Evolutionary conservation across 2,888 invertebrate genomes (phyloP).

Genomic region (Mimas tiliae): DNA sequence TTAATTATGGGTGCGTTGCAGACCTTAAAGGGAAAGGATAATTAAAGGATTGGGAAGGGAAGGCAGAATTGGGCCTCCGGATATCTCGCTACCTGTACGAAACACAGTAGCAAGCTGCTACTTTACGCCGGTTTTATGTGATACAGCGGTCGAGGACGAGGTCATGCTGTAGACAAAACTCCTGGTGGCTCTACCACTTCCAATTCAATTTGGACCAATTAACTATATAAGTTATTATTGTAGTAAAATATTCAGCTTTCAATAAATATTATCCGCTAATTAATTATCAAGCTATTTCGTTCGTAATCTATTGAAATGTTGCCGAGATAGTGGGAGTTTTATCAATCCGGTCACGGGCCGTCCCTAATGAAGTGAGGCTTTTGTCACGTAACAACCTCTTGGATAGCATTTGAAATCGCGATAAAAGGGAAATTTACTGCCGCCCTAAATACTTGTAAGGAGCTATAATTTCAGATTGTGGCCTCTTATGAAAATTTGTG

Average conservation of each 20-base stretch:
- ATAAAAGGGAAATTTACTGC: slow-evolving; percentile 75
- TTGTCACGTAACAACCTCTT: slow-evolving; percentile 72
- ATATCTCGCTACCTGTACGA: too few relatives aligned
- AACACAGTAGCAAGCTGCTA: too few relatives aligned
- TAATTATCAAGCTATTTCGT: slow-evolving; percentile 9
- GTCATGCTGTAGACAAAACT: too few relatives aligned
- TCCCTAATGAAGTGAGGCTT: slow-evolving; percentile 74
- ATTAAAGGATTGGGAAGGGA: too few relatives aligned
- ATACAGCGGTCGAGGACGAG: too few relatives aligned
- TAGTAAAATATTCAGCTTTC: neutral
- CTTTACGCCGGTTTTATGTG: too few relatives aligned
- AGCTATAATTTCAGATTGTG: slow-evolving; percentile 40
- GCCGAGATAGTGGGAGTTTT: slow-evolving; percentile 57
- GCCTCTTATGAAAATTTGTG: slow-evolving; percentile 36
- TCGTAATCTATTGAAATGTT: slow-evolving; percentile 53
- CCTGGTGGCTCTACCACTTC: too few relatives aligned
- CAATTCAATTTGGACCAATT: too few relatives aligned
- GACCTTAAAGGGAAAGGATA: too few relatives aligned
- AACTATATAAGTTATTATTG: too few relatives aligned
- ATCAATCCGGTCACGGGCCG: slow-evolving; percentile 69
- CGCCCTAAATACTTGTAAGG: slow-evolving; percentile 59
- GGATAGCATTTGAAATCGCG: slow-evolving; percentile 73
- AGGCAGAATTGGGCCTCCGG: too few relatives aligned
- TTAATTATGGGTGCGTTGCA: too few relatives aligned
- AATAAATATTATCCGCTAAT: slow-evolving; percentile 1